These are phyloP conservation scores for Alcedo atthis DNA, from an alignment of 2,797 vertebrate genomes.

Conservation along the genomic window DNA sequence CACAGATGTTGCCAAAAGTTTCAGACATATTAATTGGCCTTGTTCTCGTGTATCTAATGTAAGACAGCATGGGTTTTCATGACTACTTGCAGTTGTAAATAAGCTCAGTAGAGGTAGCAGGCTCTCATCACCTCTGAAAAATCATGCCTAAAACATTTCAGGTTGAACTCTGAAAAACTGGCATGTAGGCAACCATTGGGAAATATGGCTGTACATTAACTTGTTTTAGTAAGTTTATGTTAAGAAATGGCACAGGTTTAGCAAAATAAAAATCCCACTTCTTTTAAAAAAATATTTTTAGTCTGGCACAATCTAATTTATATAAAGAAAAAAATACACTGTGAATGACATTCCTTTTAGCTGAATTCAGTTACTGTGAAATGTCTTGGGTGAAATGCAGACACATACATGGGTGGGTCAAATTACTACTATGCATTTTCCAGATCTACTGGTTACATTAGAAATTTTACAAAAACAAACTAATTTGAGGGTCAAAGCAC, in stretches of 20 bases:
- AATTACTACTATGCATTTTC: not conserved
- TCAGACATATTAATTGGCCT: not conserved
- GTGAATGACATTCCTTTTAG: not conserved
- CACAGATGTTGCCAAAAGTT: not conserved
- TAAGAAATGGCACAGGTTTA: not conserved
- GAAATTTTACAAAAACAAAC: not conserved
- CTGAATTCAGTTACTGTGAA: not conserved
- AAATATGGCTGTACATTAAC: not conserved
- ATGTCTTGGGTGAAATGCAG: not conserved
- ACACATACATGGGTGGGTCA: not conserved
- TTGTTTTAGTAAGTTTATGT: not conserved
- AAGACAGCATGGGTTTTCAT: not conserved
- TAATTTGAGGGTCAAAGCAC: not conserved
- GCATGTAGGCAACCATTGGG: not conserved
- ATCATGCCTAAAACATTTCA: not conserved
- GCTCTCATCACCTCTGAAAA: not conserved
- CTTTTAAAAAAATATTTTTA: not conserved
- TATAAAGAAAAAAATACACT: not conserved
- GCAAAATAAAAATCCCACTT: not conserved
- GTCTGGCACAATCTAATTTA: not conserved
- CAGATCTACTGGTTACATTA: not conserved
- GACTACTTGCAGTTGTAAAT: not conserved
- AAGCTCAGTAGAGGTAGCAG: not conserved
- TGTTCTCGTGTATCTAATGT: not conserved
- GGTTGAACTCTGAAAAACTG: not conserved